Percentiles rank a stretch among this genome's conserved stretches.
Evolutionary conservation across 2,888 invertebrate species (phyloP).

Genomic region (Brenthis ino): DNA sequence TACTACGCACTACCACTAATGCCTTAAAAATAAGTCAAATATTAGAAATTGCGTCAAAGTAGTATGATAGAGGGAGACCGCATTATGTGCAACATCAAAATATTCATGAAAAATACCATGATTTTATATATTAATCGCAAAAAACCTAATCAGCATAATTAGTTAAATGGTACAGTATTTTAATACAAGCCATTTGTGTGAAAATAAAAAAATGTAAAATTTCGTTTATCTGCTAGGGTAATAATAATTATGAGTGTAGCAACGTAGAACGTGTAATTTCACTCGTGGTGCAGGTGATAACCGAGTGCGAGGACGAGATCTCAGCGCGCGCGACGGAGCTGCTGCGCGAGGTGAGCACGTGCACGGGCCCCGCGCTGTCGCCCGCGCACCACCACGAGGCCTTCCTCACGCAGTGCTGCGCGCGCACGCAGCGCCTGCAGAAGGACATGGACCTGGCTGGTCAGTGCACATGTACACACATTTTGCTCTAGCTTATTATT

Average conservation of each 20-base stretch:
- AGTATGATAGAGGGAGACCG: no score
- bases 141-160: no score
- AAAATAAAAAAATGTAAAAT: not conserved
- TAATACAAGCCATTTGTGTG: no score
- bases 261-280: not conserved
- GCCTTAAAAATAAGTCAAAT: no score
- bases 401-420: conserved; percentile 95
- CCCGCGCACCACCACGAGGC: conserved; percentile 94
- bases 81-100: no score
- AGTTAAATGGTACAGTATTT: no score
- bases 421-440: conserved; percentile 92
- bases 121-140: no score
- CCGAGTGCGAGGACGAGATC: conserved; percentile 95
- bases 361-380: conserved; percentile 93
- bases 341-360: conserved; percentile 95
- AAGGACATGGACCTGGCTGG: conserved; percentile 87
- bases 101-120: no score
- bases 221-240: not conserved
- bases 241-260: not conserved
- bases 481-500: not conserved
- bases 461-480: conserved; percentile 35
- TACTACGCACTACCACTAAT: no score
- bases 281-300: conserved; percentile 85
- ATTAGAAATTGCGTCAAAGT: no score
- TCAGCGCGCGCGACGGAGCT: conserved; percentile 95